A percentile compares a stretch with the other conserved stretches of the same genome.
These are phyloP conservation scores for Haemorhous mexicanus DNA, from an alignment of 2,113 vertebrate species.

Conservation along the genomic window DNA sequence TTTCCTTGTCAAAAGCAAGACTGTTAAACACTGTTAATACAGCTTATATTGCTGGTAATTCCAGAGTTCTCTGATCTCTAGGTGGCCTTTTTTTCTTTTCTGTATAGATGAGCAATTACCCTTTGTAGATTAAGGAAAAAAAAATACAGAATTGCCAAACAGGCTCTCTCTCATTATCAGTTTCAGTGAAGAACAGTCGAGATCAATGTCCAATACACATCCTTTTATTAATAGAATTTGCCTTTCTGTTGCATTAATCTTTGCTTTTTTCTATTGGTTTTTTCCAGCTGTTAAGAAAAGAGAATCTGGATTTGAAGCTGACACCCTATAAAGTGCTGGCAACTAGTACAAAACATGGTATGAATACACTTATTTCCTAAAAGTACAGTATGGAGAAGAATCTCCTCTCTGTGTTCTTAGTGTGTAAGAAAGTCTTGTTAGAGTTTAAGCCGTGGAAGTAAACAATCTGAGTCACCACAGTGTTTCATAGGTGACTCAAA, in stretches of 20 bases:
- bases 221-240: neutral
- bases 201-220: neutral
- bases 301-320: slow-evolving; percentile 96
- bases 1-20: neutral
- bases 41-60: neutral
- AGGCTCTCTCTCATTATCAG: neutral
- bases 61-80: neutral
- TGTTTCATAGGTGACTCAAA: neutral
- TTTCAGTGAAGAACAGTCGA: neutral
- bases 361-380: neutral
- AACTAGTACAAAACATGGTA: slow-evolving; percentile 97
- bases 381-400: neutral
- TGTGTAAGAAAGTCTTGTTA: neutral
- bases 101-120: neutral
- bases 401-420: neutral
- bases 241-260: neutral
- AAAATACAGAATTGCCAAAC: neutral
- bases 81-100: neutral
- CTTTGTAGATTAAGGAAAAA: neutral
- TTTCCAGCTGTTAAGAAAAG: slow-evolving; percentile 89
- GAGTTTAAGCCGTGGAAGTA: neutral
- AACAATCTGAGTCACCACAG: neutral
- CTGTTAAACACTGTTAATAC: neutral
- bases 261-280: neutral
- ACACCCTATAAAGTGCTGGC: slow-evolving; percentile 97